Conservation (phyloP, 2,888 invertebrate species). For the Agrenia bidenticulata region DNA sequence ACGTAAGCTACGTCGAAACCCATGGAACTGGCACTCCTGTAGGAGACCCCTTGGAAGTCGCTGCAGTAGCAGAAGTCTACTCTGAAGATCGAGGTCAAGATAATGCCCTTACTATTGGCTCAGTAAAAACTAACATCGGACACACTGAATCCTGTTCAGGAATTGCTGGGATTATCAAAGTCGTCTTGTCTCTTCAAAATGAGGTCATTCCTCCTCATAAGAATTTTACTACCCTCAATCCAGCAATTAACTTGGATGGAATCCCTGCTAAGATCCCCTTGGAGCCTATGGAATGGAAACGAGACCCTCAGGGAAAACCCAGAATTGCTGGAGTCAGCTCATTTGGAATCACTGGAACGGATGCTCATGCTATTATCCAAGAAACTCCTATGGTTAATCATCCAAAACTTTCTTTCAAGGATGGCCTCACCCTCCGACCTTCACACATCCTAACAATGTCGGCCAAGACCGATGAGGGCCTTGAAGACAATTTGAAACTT, state of each 20-base stretch:
- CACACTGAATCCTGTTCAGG: constrained; percentile 41
- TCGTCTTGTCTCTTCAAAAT: constrained; percentile 30
- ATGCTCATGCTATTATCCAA: constrained; percentile 37
- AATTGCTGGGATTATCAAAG: constrained; percentile 39
- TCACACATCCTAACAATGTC: constrained; percentile 32
- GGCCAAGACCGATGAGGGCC: constrained; percentile 32
- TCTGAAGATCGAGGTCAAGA: constrained; percentile 3
- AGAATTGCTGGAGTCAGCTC: constrained; percentile 33
- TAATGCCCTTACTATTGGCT: constrained; percentile 27
- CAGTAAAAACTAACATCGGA: constrained; percentile 43
- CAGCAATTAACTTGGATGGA: constrained; percentile 30
- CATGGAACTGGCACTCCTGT: constrained; percentile 34
- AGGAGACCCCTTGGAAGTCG: constrained; percentile 37
- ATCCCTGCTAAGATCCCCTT: constrained; percentile 38
- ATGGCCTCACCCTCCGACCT: constrained; percentile 16
- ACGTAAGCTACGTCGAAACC: constrained; percentile 27
- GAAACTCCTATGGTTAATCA: constrained; percentile 26
- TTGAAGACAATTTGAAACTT: constrained; percentile 18
- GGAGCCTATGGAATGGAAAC: constrained; percentile 14
- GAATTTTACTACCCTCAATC: constrained; percentile 34
- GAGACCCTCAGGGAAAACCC: background rate
- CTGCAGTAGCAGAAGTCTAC: constrained; percentile 32
- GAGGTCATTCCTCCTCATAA: constrained; percentile 35
- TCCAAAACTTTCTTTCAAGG: background rate
- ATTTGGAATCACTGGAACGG: constrained; percentile 39